phyloP scores from a whole-genome alignment of 2,113 vertebrate genomes.

The Hyperoodon ampullatus region DNA sequence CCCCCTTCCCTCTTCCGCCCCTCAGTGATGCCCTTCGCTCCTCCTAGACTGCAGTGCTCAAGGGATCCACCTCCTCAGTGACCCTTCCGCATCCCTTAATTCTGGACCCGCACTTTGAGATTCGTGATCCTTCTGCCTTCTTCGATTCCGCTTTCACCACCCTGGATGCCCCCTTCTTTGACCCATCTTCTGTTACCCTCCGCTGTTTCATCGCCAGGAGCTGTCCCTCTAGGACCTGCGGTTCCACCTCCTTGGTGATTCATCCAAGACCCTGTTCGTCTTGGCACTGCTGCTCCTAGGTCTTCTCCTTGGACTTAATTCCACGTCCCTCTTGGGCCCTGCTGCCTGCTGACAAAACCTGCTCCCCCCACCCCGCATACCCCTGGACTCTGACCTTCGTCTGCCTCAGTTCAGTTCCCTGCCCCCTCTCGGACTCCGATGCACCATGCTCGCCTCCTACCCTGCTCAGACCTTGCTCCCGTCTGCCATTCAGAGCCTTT shows the following conservation, averaged over 20 bases:
- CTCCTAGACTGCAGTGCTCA: neutral
- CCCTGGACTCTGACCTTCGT: neutral
- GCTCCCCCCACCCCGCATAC: neutral
- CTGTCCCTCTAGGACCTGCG: conserved; percentile 65
- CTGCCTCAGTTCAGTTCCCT: neutral
- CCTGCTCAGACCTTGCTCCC: neutral
- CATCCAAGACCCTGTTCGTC: neutral
- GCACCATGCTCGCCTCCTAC: neutral
- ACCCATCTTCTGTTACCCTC: neutral
- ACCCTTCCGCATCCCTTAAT: neutral
- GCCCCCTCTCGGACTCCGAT: neutral
- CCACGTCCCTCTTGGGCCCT: neutral
- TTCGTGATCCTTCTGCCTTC: neutral
- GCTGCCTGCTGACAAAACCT: neutral
- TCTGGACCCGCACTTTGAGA: neutral
- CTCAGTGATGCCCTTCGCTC: neutral
- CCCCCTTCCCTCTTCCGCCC: neutral
- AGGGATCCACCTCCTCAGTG: neutral
- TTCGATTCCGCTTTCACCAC: neutral
- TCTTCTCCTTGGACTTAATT: neutral
- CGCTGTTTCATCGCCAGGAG: conserved; percentile 22
- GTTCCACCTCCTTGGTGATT: neutral
- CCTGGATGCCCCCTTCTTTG: neutral
- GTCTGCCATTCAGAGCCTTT: conserved; percentile 20
- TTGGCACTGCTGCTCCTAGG: neutral